These are phyloP conservation scores for Larimichthys crocea DNA, from an alignment of 2,113 vertebrate species.

Conservation along the genomic window DNA sequence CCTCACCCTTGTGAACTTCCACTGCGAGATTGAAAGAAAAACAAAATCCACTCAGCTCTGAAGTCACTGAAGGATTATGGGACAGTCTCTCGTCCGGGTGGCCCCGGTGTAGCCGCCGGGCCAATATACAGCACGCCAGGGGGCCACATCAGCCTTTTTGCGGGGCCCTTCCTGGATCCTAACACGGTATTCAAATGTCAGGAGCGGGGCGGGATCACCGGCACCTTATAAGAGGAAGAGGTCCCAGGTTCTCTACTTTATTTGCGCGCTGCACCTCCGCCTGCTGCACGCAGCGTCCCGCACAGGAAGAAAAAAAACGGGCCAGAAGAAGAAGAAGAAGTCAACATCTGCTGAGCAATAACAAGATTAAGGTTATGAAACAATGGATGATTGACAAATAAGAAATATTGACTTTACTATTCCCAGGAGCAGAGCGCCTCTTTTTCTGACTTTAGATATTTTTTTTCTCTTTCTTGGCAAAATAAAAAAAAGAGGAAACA, in stretches of 20 bases:
- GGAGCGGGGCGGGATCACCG: constrained; percentile 66
- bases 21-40: background rate
- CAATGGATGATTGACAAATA: constrained; percentile 73
- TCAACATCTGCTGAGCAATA: constrained; percentile 43
- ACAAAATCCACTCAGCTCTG: background rate
- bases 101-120: constrained; percentile 58
- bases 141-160: constrained; percentile 83
- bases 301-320: constrained; percentile 31
- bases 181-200: constrained; percentile 75
- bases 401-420: constrained; percentile 56
- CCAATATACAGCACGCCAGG: constrained; percentile 87
- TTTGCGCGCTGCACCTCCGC: constrained; percentile 55
- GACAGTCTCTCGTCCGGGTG: constrained; percentile 43
- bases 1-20: background rate
- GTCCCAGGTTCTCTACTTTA: constrained; percentile 53
- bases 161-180: constrained; percentile 75
- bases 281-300: constrained; percentile 22
- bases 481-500: constrained; percentile 12
- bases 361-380: constrained; percentile 45
- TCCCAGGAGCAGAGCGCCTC: constrained; percentile 28
- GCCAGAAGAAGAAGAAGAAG: constrained; percentile 17
- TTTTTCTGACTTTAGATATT: constrained; percentile 13
- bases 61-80: background rate
- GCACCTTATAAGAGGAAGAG: constrained; percentile 78
- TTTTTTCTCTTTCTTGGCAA: constrained; percentile 24